Conservation (phyloP, 2,113 vertebrate genomes). For the Periophthalmodon schlosseri region DNA sequence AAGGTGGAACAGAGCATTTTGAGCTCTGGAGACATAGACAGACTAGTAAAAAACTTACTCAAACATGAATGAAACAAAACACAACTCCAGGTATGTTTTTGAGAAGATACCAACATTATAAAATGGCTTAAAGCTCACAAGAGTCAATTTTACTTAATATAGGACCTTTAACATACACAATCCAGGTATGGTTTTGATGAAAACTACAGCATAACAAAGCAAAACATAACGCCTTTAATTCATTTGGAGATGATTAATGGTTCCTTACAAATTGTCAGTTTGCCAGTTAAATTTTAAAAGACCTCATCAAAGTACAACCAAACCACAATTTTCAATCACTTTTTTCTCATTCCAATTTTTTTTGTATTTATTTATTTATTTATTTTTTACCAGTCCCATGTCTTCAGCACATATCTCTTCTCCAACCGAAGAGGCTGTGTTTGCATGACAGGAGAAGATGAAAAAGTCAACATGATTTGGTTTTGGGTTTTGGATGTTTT, state of each 20-base stretch:
- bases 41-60: too few relatives aligned
- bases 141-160: too few relatives aligned
- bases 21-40: too few relatives aligned
- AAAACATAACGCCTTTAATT: background rate
- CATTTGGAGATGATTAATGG: too few relatives aligned
- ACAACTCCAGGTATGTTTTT: too few relatives aligned
- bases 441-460: constrained; percentile 64
- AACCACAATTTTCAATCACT: background rate
- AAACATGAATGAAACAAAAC: too few relatives aligned
- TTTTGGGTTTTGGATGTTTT: constrained; percentile 68
- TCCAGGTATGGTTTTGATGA: too few relatives aligned
- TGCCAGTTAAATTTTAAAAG: background rate
- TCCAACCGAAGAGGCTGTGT: constrained; percentile 19
- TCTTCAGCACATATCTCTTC: background rate
- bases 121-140: too few relatives aligned
- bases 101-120: too few relatives aligned
- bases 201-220: too few relatives aligned
- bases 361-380: background rate
- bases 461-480: constrained; percentile 43
- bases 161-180: too few relatives aligned
- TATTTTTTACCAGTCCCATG: background rate
- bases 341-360: background rate
- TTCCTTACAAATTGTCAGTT: background rate
- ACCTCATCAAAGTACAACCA: background rate
- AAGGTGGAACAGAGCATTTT: too few relatives aligned